phyloP scores from a whole-genome alignment of 2,797 vertebrate species.

The Argyrosomus regius region DNA sequence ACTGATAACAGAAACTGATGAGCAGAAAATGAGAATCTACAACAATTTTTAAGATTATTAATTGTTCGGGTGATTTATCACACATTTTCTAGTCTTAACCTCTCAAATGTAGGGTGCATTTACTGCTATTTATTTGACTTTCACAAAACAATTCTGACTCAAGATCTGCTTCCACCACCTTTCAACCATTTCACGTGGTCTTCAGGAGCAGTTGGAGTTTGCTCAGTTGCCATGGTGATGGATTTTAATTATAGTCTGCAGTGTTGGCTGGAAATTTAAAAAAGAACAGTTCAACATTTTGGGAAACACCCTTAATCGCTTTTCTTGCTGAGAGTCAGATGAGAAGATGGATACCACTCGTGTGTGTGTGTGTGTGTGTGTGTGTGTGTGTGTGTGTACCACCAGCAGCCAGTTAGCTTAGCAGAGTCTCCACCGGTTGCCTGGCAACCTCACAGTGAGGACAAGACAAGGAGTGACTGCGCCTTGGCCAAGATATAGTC shows the following conservation, averaged over 20 bases:
- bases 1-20: not conserved
- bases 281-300: not conserved
- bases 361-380: conserved; percentile 6
- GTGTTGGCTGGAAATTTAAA: not conserved
- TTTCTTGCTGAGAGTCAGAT: not conserved
- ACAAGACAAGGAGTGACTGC: conserved; percentile 25
- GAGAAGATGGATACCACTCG: conserved; percentile 10
- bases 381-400: not conserved
- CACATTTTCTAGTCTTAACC: not conserved
- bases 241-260: not conserved
- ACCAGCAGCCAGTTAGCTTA: conserved; percentile 26
- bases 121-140: not conserved
- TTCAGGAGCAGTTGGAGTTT: not conserved
- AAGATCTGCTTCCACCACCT: not conserved
- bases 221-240: not conserved
- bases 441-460: conserved; percentile 35
- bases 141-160: not conserved
- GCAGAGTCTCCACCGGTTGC: conserved; percentile 19
- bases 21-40: not conserved
- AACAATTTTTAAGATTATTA: not conserved
- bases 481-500: not conserved
- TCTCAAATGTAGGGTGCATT: not conserved
- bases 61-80: not conserved
- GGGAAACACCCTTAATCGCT: not conserved
- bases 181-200: not conserved